These are phyloP conservation scores for Helobdella robusta DNA, from an alignment of 2,888 invertebrate genomes.

Conservation along the genomic window DNA sequence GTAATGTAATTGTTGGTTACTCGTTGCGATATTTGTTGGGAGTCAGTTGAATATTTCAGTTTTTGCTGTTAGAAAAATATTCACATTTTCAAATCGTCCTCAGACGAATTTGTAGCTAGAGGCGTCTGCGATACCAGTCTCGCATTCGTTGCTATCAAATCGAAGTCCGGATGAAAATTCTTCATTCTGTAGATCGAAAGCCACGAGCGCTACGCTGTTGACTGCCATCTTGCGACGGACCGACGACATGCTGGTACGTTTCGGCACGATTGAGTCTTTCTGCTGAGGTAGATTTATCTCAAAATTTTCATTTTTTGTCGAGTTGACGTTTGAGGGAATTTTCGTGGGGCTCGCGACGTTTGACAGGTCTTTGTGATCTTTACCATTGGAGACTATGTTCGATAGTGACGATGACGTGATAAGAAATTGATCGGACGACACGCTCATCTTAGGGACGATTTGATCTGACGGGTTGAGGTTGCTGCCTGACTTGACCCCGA, in stretches of 20 bases:
- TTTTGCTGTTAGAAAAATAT: no score
- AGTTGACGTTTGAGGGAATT: neutral
- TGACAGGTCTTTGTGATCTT: neutral
- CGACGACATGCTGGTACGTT: slow-evolving; percentile 15
- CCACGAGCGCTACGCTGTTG: slow-evolving; percentile 26
- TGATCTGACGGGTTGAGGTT: no score
- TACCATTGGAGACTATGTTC: neutral
- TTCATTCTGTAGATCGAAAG: slow-evolving; percentile 26
- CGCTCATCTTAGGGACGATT: neutral
- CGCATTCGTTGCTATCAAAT: no score
- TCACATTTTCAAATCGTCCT: no score
- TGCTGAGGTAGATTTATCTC: neutral
- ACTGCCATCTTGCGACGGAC: slow-evolving; percentile 21
- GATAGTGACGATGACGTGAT: neutral
- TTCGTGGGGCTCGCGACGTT: neutral
- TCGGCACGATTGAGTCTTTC: slow-evolving; percentile 7
- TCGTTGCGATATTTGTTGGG: no score
- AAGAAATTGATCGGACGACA: neutral
- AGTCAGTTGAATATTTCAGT: no score
- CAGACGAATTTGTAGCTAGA: no score
- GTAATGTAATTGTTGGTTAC: no score
- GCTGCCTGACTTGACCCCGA: neutral
- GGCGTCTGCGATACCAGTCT: no score
- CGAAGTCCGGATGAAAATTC: no score
- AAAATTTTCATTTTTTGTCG: neutral